Conservation (phyloP, 2,113 vertebrate genomes). For the Acrocephalus kingi region DNA sequence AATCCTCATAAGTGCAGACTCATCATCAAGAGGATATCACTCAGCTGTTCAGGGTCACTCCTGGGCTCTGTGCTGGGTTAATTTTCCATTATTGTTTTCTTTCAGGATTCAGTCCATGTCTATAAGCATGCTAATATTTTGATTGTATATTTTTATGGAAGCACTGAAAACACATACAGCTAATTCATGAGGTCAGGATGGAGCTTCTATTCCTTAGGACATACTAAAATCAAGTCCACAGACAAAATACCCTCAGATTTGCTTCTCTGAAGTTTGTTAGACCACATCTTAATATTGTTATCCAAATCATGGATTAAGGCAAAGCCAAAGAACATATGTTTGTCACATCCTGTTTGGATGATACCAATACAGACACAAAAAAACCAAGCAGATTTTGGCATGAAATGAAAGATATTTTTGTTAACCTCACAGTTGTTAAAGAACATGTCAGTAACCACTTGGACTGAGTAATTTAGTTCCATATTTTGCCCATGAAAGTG, state of each 20-base stretch:
- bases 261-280: neutral
- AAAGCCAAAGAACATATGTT: constrained; percentile 31
- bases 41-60: neutral
- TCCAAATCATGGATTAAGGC: neutral
- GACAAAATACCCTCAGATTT: neutral
- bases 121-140: neutral
- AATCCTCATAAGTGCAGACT: neutral
- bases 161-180: neutral
- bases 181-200: neutral
- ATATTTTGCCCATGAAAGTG: neutral
- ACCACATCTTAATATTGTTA: neutral
- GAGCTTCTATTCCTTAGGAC: neutral
- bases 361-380: neutral
- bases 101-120: neutral
- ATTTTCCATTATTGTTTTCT: neutral
- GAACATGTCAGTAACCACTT: neutral
- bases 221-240: neutral
- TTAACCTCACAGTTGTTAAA: neutral
- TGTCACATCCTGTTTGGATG: constrained; percentile 34
- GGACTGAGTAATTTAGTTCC: neutral
- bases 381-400: constrained; percentile 32
- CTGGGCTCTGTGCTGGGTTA: neutral
- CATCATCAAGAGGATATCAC: neutral
- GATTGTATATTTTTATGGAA: neutral
- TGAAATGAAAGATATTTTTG: neutral